Conservation (phyloP, 2,888 invertebrate genomes). For the Eupeodes luniger region DNA sequence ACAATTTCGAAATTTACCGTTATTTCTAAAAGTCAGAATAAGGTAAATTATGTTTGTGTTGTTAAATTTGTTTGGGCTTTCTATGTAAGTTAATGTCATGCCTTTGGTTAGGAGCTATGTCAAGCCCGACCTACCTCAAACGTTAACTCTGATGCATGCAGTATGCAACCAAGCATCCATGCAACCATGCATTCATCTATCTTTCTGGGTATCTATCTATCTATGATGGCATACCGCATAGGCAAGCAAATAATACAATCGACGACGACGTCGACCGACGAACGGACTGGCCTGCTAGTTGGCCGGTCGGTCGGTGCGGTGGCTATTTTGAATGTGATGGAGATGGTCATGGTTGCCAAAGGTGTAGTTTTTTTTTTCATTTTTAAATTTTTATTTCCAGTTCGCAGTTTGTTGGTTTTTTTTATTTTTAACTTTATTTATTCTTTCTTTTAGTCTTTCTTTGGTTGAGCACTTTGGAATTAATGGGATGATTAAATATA, state of each 20-base stretch:
- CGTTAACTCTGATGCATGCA: conserved; percentile 73
- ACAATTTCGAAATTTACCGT: neutral
- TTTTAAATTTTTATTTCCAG: conserved; percentile 61
- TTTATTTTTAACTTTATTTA: conserved; percentile 36
- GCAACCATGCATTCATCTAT: conserved; percentile 68
- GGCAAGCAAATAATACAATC: conserved; percentile 45
- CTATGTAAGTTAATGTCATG: conserved; percentile 5
- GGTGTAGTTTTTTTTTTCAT: neutral
- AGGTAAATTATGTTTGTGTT: neutral
- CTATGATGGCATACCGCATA: conserved; percentile 13
- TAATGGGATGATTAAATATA: conserved; percentile 76
- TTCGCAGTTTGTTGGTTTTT: conserved; percentile 33
- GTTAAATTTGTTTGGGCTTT: neutral
- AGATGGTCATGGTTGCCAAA: conserved; percentile 44
- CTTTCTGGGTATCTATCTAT: conserved; percentile 50
- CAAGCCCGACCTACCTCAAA: conserved; percentile 75
- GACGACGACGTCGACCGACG: neutral
- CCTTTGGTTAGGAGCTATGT: conserved; percentile 59
- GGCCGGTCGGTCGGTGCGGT: neutral
- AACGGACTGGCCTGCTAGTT: neutral
- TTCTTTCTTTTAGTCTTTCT: conserved; percentile 51
- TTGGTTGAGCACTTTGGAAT: conserved; percentile 75
- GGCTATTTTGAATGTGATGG: conserved; percentile 29
- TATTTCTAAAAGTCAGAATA: neutral
- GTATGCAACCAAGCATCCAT: conserved; percentile 70